Evolutionary conservation across 2,888 invertebrate species (phyloP).

Genomic region (Agelastica alni): DNA sequence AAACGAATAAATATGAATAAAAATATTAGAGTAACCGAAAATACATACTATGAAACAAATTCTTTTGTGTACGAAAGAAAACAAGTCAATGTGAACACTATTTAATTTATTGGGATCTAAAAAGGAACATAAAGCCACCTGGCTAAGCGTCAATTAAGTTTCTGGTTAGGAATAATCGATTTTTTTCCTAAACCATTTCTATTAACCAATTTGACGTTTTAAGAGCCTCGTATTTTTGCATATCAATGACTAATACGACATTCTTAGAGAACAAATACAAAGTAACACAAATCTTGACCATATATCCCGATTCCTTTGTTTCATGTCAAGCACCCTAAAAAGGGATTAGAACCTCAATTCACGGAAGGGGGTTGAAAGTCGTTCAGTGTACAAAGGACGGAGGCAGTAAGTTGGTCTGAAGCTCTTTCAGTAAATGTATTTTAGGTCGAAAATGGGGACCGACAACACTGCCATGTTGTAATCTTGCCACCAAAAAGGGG

Average conservation of each 20-base stretch:
- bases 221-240: slow-evolving; percentile 13
- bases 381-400: slow-evolving; percentile 22
- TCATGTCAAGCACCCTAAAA: slow-evolving; percentile 21
- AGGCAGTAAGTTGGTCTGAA: slow-evolving; percentile 7
- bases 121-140: slow-evolving; percentile 1
- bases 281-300: slow-evolving; percentile 26
- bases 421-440: slow-evolving; percentile 5
- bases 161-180: neutral
- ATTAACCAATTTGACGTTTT: slow-evolving; percentile 12
- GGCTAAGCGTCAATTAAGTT: slow-evolving; percentile 5
- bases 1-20: too few relatives aligned
- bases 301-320: slow-evolving; percentile 26
- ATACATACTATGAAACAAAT: too few relatives aligned
- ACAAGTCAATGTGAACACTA: too few relatives aligned
- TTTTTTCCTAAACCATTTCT: neutral
- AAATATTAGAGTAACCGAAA: too few relatives aligned
- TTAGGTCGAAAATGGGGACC: slow-evolving; percentile 15
- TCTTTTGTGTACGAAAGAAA: too few relatives aligned
- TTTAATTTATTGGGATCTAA: slow-evolving; percentile 4
- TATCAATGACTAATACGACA: slow-evolving; percentile 16
- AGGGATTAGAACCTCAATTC: slow-evolving; percentile 18
- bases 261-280: slow-evolving; percentile 13
- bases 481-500: slow-evolving; percentile 21
- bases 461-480: slow-evolving; percentile 18
- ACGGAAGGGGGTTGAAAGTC: slow-evolving; percentile 23